Base-by-base conservation (phyloP, 2,888 invertebrate species). In the Smittia aterrima region DNA sequence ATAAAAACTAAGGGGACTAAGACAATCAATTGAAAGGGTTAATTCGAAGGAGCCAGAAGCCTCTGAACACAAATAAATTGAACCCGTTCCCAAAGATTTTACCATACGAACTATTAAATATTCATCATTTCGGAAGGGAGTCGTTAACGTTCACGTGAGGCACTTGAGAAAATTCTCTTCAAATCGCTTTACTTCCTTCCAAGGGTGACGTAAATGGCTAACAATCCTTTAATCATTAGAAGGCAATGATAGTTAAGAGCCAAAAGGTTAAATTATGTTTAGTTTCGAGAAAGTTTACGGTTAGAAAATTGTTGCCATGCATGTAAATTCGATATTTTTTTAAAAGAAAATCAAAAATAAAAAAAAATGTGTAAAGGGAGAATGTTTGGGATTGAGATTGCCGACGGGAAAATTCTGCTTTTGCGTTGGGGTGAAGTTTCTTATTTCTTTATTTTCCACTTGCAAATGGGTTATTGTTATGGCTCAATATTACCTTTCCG, bases 21-120 rank as follows among this genome's bases (percentile, higher is more conserved):
- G 72, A 54, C 74, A 74, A 66, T 74, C 66, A 66, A 74, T 74
- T 74, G 74, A 66, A 74, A 74, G 74, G 74, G 74, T 74, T 74
- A 74, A 74, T 74, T 74, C 58, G 13, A 62, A 24, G 72, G 70
- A 53, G 47, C 18, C 2, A 58, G 41, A 41, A 62, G 41, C 64
- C 74, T 58, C n/a, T 3, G 22, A 58, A 58, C 58, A 58, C 58
- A 58, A 58, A 58, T 58, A 58, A 58, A 58, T 58, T 58, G 58
- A 58, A 58, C 58, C 58, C 58, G 64, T 64, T 64, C 64, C 64
- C 64, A 64, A 41, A 74, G 47, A 74, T 74, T 73, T 38, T 20
- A 38, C 67, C 40, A 40, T 40, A 40, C 20, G n/a, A 32, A 32
- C 38, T 40, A 74, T 74, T 66, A 74, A 74, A 74, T 74, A 74